These are phyloP conservation scores for Tragelaphus imberbis DNA, from an alignment of 2,113 vertebrate genomes.

Conservation along the genomic window DNA sequence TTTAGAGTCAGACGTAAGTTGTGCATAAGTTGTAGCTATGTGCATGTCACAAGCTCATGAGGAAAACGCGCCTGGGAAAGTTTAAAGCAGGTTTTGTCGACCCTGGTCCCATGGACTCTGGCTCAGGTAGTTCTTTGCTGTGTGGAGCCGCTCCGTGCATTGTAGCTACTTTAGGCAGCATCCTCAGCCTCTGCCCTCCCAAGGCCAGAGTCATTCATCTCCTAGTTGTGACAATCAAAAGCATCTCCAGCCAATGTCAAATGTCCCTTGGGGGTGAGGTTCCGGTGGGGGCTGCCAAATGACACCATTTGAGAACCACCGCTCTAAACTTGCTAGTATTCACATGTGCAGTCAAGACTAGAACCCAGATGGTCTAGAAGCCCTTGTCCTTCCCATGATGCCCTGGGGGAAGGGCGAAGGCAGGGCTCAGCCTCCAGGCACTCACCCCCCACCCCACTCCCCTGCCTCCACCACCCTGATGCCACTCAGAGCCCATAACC, in stretches of 20 bases:
- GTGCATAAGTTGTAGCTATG: too few relatives aligned
- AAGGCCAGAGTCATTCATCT: rapidly evolving
- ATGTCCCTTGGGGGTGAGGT: not conserved
- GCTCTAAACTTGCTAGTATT: not conserved
- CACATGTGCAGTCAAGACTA: not conserved
- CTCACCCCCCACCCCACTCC: not conserved
- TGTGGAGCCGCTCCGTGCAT: not conserved
- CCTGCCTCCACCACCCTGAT: not conserved
- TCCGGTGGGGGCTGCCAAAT: not conserved
- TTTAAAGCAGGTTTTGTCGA: not conserved
- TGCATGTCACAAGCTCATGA: not conserved
- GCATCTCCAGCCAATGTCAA: not conserved
- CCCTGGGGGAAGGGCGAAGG: not conserved
- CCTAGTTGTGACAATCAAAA: not conserved
- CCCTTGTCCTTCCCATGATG: not conserved
- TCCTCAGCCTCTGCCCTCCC: not conserved
- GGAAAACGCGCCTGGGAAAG: not conserved
- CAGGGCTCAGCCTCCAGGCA: not conserved
- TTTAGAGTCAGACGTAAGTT: rapidly evolving
- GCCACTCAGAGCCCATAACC: not conserved
- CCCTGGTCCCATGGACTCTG: not conserved
- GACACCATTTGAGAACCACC: not conserved
- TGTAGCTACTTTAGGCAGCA: rapidly evolving
- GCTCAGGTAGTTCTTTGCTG: not conserved
- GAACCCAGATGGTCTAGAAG: not conserved